phyloP scores from a whole-genome alignment of 2,113 vertebrate species.

The Tragelaphus strepsiceros region DNA sequence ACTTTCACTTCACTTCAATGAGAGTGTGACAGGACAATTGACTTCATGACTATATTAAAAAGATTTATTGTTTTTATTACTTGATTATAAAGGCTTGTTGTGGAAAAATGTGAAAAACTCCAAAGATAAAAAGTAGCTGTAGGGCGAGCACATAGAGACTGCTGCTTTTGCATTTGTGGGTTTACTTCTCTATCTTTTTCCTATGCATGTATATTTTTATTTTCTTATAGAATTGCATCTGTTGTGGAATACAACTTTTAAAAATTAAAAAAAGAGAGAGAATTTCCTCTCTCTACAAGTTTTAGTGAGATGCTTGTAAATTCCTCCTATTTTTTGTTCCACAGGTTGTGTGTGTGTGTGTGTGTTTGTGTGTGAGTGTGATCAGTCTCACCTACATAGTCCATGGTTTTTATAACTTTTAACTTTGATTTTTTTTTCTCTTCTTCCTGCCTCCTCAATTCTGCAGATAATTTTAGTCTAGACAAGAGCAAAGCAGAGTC shows the following conservation, averaged over 20 bases:
- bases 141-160: background rate
- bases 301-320: background rate
- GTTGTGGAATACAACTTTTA: background rate
- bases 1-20: background rate
- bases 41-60: background rate
- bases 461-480: background rate
- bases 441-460: background rate
- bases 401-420: background rate
- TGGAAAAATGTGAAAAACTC: background rate
- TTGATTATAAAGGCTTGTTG: background rate
- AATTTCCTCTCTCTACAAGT: background rate
- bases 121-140: background rate
- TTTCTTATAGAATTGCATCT: background rate
- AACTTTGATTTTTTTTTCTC: background rate
- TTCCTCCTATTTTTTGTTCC: background rate
- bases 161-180: background rate
- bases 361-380: background rate
- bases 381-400: background rate
- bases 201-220: background rate
- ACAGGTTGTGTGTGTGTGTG: background rate
- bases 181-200: background rate
- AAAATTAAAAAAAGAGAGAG: background rate
- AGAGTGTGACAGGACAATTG: background rate
- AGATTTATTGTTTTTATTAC: background rate
- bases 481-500: background rate